Base-by-base conservation (phyloP, 2,797 vertebrate genomes). In the Otus scops region DNA sequence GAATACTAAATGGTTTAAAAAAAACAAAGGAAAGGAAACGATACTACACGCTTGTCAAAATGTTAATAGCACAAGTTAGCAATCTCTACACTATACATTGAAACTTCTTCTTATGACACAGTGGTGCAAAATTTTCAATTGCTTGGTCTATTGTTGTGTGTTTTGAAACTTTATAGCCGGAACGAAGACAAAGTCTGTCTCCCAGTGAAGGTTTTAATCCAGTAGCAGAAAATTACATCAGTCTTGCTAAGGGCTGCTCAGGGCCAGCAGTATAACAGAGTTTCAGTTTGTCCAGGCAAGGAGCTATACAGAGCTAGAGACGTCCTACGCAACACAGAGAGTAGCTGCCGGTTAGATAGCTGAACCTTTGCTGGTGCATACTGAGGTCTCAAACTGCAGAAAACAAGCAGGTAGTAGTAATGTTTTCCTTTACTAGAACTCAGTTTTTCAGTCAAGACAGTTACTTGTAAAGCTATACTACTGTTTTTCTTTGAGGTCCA, bases 41-140 rank as follows among this genome's bases (percentile, higher is more conserved):
- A 96, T 97, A 98, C 98, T 96, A 98, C 98, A 98, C 97, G 84
- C 96, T 97, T 96, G 86, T 98, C 98, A 97, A 98, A 98, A 98
- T 97, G 98, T 98, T 98, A 98, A 98, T 98, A 98, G 97, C 98
- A 98, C 98, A 97, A 97, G 97, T 98, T 98, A 98, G 98, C 97
- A 98, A 98, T 97, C 97, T 95, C 98, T 98, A 98, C 97, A 97
- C 98, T 98, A 98, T 98, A 98, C 98, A 98, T 92, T 96, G 96
- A 98, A 95, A 97, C 96, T 92, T 97, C 92, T 96, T 97, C 96
- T 96, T 97, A 97, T 97, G 97, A 98, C 98, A 98, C 96, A 98
- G 97, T 97, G 97, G 97, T 97, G 95, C 95, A 97, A 96, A 97
- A 94, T 95, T 88, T 94, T 93, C 90, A 95, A 69, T 97, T 95